Evolutionary conservation across 92 coral and sea anemone species (phyloP).

Genomic region (Epizoanthus rinbou): DNA sequence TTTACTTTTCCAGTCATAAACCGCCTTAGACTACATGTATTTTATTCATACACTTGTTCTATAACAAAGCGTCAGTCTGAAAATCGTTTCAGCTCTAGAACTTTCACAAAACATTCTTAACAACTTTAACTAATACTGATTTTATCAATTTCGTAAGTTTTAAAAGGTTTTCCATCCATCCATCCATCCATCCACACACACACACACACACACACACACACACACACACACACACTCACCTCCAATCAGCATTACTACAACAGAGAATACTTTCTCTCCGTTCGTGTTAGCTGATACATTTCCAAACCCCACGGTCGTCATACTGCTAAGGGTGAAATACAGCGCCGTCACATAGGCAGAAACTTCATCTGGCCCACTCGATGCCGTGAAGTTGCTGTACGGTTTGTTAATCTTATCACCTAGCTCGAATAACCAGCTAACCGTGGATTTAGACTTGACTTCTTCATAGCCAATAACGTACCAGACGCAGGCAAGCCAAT

Average conservation of each 20-base stretch:
- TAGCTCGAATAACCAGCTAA: slow-evolving; percentile 84
- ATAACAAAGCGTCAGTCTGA: too few species aligned
- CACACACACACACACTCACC: slow-evolving; percentile 46
- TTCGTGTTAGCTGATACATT: slow-evolving; percentile 90
- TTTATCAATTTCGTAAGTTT: too few species aligned
- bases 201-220: background rate
- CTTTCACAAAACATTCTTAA: too few species aligned
- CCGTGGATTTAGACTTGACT: slow-evolving; percentile 57
- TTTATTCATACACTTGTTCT: too few species aligned
- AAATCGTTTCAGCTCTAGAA: too few species aligned
- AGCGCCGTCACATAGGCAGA: slow-evolving; percentile 88
- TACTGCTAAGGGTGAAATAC: slow-evolving; percentile 86
- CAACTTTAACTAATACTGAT: too few species aligned
- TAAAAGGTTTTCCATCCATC: too few species aligned
- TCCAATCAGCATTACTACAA: slow-evolving; percentile 81
- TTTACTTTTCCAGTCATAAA: too few species aligned
- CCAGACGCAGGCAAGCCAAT: slow-evolving; percentile 91
- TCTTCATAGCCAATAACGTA: slow-evolving; percentile 86
- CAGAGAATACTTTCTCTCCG: slow-evolving; percentile 83
- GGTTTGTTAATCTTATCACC: slow-evolving; percentile 80
- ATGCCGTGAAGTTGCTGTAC: slow-evolving; percentile 57
- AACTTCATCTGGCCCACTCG: slow-evolving; percentile 82
- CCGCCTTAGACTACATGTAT: too few species aligned
- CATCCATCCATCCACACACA: too few species aligned
- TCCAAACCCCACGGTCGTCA: slow-evolving; percentile 95